phyloP scores from a whole-genome alignment of 2,113 vertebrate genomes.

The Passerina amoena region DNA sequence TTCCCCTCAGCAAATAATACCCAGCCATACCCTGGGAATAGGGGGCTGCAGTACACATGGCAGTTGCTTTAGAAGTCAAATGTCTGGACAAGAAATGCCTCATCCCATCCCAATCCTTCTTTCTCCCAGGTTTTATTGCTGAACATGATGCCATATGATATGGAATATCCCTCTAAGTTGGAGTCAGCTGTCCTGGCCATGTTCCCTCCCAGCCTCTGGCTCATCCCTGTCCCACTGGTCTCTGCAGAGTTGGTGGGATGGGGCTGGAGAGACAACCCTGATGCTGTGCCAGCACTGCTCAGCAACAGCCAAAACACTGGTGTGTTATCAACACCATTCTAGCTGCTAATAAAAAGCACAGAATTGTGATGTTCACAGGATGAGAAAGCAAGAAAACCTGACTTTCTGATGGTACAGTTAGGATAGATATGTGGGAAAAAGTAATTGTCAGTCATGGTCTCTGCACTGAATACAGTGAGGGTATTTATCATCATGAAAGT shows the following conservation, averaged over 20 bases:
- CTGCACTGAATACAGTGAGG: not conserved
- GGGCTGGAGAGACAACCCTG: not conserved
- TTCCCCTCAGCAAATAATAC: not conserved
- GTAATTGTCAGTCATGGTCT: not conserved
- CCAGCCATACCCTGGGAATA: not conserved
- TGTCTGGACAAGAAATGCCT: not conserved
- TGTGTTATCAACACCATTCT: not conserved
- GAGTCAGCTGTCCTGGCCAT: not conserved
- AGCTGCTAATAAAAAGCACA: not conserved
- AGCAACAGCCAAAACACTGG: not conserved
- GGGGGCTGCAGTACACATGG: too few relatives aligned
- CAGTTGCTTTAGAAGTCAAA: not conserved
- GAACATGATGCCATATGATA: not conserved
- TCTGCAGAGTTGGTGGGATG: not conserved
- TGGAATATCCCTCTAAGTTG: rapidly evolving
- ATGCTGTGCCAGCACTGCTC: not conserved
- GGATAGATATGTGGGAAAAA: not conserved
- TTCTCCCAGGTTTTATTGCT: not conserved
- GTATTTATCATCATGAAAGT: not conserved
- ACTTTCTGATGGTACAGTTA: not conserved
- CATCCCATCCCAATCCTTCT: not conserved
- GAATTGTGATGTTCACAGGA: not conserved
- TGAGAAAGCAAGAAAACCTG: not conserved
- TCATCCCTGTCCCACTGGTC: too few relatives aligned
- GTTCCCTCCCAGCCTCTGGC: not conserved